Evolutionary conservation across 2,888 invertebrate species (phyloP).

Genomic region (Isoperla grammatica): DNA sequence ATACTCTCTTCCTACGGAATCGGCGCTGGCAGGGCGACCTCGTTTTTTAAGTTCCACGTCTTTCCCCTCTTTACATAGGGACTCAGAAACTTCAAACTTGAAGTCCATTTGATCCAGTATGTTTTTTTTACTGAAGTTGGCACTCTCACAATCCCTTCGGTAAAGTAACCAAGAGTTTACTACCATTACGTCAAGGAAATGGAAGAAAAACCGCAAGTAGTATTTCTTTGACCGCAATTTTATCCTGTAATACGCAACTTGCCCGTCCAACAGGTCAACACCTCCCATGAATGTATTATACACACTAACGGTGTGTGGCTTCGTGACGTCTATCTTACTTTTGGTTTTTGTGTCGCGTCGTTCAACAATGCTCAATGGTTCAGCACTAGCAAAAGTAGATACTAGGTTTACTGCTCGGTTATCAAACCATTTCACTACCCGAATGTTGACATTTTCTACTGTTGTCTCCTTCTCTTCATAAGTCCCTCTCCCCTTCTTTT

Average conservation of each 20-base stretch:
- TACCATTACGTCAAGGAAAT: slow-evolving; percentile 16
- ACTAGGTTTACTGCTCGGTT: neutral
- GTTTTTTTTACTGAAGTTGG: no score
- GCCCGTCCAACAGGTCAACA: slow-evolving; percentile 18
- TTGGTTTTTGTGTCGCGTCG: no score
- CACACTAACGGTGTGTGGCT: neutral
- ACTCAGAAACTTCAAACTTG: no score
- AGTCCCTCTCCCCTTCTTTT: slow-evolving; percentile 13
- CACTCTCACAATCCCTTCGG: neutral
- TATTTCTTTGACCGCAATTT: slow-evolving; percentile 17
- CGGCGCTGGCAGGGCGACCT: no score
- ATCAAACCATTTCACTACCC: slow-evolving; percentile 13
- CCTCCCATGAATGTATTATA: slow-evolving; percentile 16
- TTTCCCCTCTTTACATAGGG: no score
- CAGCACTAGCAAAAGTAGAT: slow-evolving; percentile 4
- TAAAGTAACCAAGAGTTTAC: slow-evolving; percentile 24
- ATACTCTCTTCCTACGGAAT: no score
- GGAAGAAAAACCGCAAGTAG: slow-evolving; percentile 19
- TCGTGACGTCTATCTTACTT: neutral
- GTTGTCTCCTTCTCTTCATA: slow-evolving; percentile 14
- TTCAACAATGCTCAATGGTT: neutral
- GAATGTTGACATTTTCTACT: neutral
- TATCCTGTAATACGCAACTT: slow-evolving; percentile 21
- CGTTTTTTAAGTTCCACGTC: no score
- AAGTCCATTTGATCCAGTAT: no score